phyloP scores from a whole-genome alignment of 2,888 invertebrate genomes.

The Pimpla rufipes region DNA sequence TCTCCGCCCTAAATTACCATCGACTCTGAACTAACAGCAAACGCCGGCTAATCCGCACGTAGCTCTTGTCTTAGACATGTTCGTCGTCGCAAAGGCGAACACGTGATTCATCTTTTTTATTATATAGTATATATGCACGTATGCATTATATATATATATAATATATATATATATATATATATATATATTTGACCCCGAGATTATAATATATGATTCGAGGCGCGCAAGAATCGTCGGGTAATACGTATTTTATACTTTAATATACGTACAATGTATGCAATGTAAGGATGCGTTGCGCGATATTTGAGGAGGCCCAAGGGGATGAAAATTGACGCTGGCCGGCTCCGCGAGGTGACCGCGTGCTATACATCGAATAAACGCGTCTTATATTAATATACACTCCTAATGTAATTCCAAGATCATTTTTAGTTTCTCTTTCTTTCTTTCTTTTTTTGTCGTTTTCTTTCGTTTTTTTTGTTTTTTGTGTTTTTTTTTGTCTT shows the following conservation, averaged over 20 bases:
- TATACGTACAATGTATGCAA: slow-evolving; percentile 3
- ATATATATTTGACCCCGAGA: slow-evolving; percentile 52
- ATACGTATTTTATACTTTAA: slow-evolving; percentile 25
- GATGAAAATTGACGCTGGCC: slow-evolving; percentile 51
- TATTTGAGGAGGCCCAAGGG: slow-evolving; percentile 58
- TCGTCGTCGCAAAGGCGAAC: slow-evolving; percentile 48
- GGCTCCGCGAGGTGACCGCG: slow-evolving; percentile 47
- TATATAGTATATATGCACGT: slow-evolving; percentile 21
- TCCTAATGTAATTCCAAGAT: slow-evolving; percentile 50
- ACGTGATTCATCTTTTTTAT: slow-evolving; percentile 28
- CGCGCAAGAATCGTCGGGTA: slow-evolving; percentile 43
- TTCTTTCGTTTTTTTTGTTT: slow-evolving; percentile 1
- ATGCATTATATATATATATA: slow-evolving; percentile 6
- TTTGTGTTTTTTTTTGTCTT: background rate
- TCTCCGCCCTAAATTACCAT: slow-evolving; percentile 57
- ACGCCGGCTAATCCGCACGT: slow-evolving; percentile 62
- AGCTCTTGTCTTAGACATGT: slow-evolving; percentile 5
- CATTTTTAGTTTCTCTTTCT: slow-evolving; percentile 31
- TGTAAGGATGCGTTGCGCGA: slow-evolving; percentile 42
- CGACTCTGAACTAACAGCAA: slow-evolving; percentile 62
- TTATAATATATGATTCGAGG: slow-evolving; percentile 58
- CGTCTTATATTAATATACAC: slow-evolving; percentile 42
- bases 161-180: slow-evolving; percentile 46
- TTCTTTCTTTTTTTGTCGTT: background rate
- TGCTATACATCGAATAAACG: slow-evolving; percentile 44